A percentile compares a stretch with the other conserved stretches of the same genome.
Conservation (phyloP, 1,140 invertebrate genomes). For the Stratiolaelaps scimitus region DNA sequence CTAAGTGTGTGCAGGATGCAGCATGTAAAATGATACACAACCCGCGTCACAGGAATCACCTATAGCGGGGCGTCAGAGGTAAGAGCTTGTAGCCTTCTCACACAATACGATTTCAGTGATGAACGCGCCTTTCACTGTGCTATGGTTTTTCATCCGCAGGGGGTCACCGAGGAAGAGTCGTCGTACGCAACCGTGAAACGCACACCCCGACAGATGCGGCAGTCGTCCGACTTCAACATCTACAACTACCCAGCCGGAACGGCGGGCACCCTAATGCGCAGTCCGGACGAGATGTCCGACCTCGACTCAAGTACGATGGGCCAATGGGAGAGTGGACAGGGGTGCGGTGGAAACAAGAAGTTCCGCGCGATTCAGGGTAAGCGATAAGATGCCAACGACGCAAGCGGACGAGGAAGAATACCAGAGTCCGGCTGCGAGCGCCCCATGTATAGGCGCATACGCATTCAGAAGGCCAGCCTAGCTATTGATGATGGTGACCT, state of each 20-base stretch:
- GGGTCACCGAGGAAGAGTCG: conserved; percentile 1
- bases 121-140: no score
- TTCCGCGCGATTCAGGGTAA: conserved; percentile 24
- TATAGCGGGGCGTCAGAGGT: no score
- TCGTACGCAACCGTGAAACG: conserved; percentile 25
- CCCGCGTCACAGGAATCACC: no score
- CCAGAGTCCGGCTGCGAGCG: background rate
- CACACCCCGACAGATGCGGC: conserved; percentile 2
- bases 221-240: conserved; percentile 24
- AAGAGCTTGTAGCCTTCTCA: no score
- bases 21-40: no score
- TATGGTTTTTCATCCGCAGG: background rate
- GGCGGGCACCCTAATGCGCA: conserved; percentile 10
- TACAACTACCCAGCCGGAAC: conserved; percentile 26
- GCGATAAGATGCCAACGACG: background rate
- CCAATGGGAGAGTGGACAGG: conserved; percentile 13
- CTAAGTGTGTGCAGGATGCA: no score
- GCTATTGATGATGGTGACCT: background rate
- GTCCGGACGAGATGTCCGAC: conserved; percentile 23
- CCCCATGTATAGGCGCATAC: background rate
- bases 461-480: background rate
- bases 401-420: background rate
- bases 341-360: conserved; percentile 7
- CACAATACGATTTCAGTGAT: no score
- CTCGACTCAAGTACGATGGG: conserved; percentile 3